These are phyloP conservation scores for Galeopterus variegatus DNA, from an alignment of 2,113 vertebrate species.

Conservation along the genomic window DNA sequence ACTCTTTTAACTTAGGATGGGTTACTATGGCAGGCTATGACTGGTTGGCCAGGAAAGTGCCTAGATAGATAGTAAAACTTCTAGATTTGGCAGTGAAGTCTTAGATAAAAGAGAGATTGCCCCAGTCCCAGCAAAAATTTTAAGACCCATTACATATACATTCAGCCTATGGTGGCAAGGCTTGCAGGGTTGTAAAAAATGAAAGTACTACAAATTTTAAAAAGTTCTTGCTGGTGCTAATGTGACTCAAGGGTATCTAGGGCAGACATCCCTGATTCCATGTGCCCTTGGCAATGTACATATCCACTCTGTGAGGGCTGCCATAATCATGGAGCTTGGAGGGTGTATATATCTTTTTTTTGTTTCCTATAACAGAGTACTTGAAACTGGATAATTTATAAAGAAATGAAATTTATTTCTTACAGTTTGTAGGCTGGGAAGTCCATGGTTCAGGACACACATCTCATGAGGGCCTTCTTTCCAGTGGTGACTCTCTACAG, in stretches of 20 bases:
- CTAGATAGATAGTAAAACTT: background rate
- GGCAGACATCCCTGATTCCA: accelerated
- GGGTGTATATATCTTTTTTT: too few relatives aligned
- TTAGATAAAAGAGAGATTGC: background rate
- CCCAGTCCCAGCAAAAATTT: background rate
- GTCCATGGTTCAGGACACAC: too few relatives aligned
- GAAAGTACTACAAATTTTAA: background rate
- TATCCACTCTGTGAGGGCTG: background rate
- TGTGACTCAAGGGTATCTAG: background rate
- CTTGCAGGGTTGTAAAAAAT: background rate
- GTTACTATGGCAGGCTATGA: background rate
- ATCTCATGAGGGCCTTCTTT: too few relatives aligned
- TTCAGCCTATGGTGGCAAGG: background rate
- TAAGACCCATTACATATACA: background rate
- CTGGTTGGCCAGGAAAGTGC: background rate
- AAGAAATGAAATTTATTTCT: too few relatives aligned
- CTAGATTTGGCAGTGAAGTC: background rate
- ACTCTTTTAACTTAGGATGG: background rate
- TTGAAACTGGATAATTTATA: too few relatives aligned
- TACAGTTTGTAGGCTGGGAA: too few relatives aligned
- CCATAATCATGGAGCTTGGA: background rate
- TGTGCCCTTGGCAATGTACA: background rate
- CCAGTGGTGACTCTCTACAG: too few relatives aligned
- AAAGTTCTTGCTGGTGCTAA: background rate
- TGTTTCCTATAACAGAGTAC: too few relatives aligned